phyloP scores from a whole-genome alignment of 1,140 invertebrate species.

The Drosophila leontia region DNA sequence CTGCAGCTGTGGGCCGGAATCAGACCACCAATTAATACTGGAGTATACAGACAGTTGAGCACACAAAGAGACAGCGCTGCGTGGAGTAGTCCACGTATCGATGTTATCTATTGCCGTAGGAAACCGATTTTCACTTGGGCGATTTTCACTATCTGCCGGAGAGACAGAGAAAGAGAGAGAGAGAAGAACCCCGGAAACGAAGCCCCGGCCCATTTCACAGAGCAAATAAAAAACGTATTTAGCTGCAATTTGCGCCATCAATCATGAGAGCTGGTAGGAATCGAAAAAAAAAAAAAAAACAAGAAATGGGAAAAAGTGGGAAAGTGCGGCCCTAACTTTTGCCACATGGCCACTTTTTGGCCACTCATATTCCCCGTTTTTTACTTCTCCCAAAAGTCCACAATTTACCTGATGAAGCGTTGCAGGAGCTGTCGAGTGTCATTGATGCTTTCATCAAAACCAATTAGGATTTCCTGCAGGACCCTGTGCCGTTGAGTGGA shows the following conservation, averaged over 20 bases:
- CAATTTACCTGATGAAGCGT: slow-evolving; percentile 81
- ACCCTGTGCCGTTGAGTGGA: slow-evolving; percentile 69
- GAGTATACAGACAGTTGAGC: slow-evolving; percentile 19
- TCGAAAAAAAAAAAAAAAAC: slow-evolving; percentile 28
- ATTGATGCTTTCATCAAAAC: slow-evolving; percentile 81
- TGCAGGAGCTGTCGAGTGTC: slow-evolving; percentile 49
- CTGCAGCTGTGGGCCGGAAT: slow-evolving; percentile 17
- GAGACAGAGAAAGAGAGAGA: neutral
- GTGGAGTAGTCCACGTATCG: slow-evolving; percentile 50
- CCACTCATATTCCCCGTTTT: slow-evolving; percentile 57
- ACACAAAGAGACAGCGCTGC: slow-evolving; percentile 29
- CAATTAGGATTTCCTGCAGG: slow-evolving; percentile 82
- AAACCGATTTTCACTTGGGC: slow-evolving; percentile 18
- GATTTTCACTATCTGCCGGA: slow-evolving; percentile 38
- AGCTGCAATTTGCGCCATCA: slow-evolving; percentile 81
- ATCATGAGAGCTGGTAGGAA: slow-evolving; percentile 54
- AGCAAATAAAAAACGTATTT: slow-evolving; percentile 83
- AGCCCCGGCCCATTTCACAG: slow-evolving; percentile 41
- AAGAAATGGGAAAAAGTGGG: neutral
- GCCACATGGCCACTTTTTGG: slow-evolving; percentile 73
- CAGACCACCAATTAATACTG: slow-evolving; percentile 39
- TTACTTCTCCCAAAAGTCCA: slow-evolving; percentile 37
- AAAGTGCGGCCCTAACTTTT: slow-evolving; percentile 54
- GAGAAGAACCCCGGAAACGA: slow-evolving; percentile 56
- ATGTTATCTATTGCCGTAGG: slow-evolving; percentile 30